phyloP scores from a whole-genome alignment of 2,113 vertebrate species.

The Lepus europaeus region DNA sequence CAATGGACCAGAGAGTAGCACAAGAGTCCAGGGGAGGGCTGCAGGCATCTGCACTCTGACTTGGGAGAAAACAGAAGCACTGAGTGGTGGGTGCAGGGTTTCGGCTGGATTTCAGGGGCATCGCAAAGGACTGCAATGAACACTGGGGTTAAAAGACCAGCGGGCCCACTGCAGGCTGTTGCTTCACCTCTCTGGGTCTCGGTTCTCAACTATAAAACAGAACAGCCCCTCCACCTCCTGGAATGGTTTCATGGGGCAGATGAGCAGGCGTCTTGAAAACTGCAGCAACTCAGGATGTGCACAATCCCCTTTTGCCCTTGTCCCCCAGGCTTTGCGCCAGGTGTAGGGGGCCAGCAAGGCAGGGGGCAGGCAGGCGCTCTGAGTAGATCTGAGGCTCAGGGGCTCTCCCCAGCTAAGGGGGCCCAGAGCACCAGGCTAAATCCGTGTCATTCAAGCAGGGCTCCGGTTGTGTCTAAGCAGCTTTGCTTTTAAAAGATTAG shows the following conservation, averaged over 20 bases:
- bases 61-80: not conserved
- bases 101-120: not conserved
- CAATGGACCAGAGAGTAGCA: not conserved
- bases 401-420: not conserved
- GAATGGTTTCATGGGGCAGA: not conserved
- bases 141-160: not conserved
- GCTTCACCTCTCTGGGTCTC: not conserved
- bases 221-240: not conserved
- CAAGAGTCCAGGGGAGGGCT: not conserved
- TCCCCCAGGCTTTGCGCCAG: not conserved
- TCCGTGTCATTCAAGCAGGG: constrained; percentile 49
- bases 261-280: not conserved
- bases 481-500: constrained; percentile 71
- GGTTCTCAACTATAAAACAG: not conserved
- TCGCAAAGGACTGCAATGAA: not conserved
- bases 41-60: not conserved
- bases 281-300: not conserved
- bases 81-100: accelerated
- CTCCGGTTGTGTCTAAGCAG: constrained; percentile 40
- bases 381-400: not conserved
- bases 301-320: not conserved
- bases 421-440: constrained; percentile 52
- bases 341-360: not conserved
- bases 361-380: not conserved
- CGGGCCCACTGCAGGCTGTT: not conserved